Percentiles rank a stretch among this genome's conserved stretches.
Evolutionary conservation across 2,888 invertebrate species (phyloP).

Genomic region (Oscheius sp.): DNA sequence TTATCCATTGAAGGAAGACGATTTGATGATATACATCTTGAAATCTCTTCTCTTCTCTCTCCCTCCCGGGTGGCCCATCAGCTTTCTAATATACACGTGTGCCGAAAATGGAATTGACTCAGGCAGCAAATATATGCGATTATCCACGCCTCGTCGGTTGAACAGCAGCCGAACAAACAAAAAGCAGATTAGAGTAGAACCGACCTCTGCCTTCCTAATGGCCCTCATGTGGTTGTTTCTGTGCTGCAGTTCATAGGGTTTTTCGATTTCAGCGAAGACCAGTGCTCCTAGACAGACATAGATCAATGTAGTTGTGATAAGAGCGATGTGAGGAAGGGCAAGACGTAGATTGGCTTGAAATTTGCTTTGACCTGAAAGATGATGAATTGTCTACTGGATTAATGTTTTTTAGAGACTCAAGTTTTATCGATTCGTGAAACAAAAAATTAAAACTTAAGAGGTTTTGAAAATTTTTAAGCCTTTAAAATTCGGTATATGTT

Average conservation of each 20-base stretch:
- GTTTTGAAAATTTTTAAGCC: too few relatives aligned
- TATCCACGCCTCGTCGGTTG: neutral
- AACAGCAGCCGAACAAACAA: too few relatives aligned
- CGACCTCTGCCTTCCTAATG: constrained; percentile 45
- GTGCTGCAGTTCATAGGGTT: constrained; percentile 50
- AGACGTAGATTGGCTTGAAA: constrained; percentile 45
- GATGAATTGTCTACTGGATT: too few relatives aligned
- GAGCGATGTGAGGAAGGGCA: constrained; percentile 61
- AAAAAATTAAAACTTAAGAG: too few relatives aligned
- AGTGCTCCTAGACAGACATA: constrained; percentile 57
- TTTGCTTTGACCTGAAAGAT: constrained; percentile 14
- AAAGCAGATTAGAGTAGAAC: neutral
- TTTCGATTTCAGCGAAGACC: constrained; percentile 50
- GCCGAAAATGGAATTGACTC: neutral
- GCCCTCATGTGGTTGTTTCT: constrained; percentile 41
- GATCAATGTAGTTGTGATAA: constrained; percentile 57
- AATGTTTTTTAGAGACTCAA: too few relatives aligned
- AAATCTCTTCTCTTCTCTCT: too few relatives aligned
- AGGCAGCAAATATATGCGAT: neutral
- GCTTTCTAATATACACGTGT: too few relatives aligned
- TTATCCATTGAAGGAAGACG: too few relatives aligned
- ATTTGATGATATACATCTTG: too few relatives aligned
- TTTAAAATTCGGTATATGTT: too few relatives aligned
- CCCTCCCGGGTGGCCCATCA: too few relatives aligned
- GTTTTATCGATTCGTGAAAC: too few relatives aligned